These are phyloP conservation scores for Cephus spinipes DNA, from an alignment of 2,888 invertebrate species.

Conservation along the genomic window DNA sequence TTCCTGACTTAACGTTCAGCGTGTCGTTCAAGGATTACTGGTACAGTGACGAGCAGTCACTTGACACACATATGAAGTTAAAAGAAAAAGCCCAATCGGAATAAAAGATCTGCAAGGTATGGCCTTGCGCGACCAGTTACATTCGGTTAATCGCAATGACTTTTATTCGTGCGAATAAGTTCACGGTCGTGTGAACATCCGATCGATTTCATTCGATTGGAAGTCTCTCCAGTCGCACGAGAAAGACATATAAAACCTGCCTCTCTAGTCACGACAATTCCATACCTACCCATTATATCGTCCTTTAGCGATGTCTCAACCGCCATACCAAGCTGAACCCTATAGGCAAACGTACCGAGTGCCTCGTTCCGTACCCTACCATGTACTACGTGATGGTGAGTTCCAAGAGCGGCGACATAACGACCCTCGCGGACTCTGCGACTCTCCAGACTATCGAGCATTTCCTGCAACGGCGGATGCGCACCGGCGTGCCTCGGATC, in stretches of 20 bases:
- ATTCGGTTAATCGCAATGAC: neutral
- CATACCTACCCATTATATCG: neutral
- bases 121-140: neutral
- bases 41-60: neutral
- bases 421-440: neutral
- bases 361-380: neutral
- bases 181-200: neutral
- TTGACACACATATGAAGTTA: conserved; percentile 3
- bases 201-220: neutral
- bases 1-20: conserved; percentile 1
- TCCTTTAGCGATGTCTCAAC: neutral
- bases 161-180: neutral
- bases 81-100: neutral
- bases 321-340: neutral
- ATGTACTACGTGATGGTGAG: neutral
- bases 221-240: neutral
- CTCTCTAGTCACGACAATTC: neutral
- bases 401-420: neutral
- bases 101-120: neutral
- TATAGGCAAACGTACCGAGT: neutral
- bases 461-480: conserved; percentile 7
- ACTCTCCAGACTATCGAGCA: conserved; percentile 5
- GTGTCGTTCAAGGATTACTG: conserved; percentile 1
- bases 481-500: neutral
- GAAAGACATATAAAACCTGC: neutral